These are phyloP conservation scores for Ligdia adustata DNA, from an alignment of 2,888 invertebrate genomes.

Conservation along the genomic window DNA sequence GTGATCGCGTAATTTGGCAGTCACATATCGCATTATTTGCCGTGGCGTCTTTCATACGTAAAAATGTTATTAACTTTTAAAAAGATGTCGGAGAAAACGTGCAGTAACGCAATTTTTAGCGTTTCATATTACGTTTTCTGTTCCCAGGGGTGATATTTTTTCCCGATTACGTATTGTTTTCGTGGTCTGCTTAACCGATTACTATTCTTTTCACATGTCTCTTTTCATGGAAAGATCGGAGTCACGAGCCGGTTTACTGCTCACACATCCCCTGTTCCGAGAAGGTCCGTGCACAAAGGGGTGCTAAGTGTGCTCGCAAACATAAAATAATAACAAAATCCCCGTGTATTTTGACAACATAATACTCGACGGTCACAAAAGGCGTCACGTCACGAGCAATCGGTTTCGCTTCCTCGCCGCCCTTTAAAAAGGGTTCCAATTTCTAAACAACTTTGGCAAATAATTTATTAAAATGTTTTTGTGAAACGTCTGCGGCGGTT, in stretches of 20 bases:
- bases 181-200: slow-evolving; percentile 57
- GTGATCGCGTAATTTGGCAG: slow-evolving; percentile 78
- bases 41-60: slow-evolving; percentile 63
- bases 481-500: slow-evolving; percentile 54
- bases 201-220: slow-evolving; percentile 73
- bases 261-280: slow-evolving; percentile 72
- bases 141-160: slow-evolving; percentile 42
- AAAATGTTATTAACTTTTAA: slow-evolving; percentile 76
- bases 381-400: slow-evolving; percentile 80
- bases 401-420: slow-evolving; percentile 78
- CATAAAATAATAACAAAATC: slow-evolving; percentile 84
- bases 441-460: slow-evolving; percentile 77
- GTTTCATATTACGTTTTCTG: slow-evolving; percentile 43
- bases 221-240: slow-evolving; percentile 70
- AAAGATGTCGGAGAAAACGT: slow-evolving; percentile 57
- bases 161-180: slow-evolving; percentile 59
- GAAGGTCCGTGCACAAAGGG: slow-evolving; percentile 75
- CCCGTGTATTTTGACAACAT: slow-evolving; percentile 83
- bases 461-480: slow-evolving; percentile 77
- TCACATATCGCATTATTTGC: slow-evolving; percentile 61
- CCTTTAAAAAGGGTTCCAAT: slow-evolving; percentile 74
- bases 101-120: slow-evolving; percentile 52
- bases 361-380: slow-evolving; percentile 81
- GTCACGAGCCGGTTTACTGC: slow-evolving; percentile 66
- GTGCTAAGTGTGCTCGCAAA: slow-evolving; percentile 82